Evolutionary conservation across 2,113 vertebrate species (phyloP).

Genomic region (Myotis brandtii): DNA sequence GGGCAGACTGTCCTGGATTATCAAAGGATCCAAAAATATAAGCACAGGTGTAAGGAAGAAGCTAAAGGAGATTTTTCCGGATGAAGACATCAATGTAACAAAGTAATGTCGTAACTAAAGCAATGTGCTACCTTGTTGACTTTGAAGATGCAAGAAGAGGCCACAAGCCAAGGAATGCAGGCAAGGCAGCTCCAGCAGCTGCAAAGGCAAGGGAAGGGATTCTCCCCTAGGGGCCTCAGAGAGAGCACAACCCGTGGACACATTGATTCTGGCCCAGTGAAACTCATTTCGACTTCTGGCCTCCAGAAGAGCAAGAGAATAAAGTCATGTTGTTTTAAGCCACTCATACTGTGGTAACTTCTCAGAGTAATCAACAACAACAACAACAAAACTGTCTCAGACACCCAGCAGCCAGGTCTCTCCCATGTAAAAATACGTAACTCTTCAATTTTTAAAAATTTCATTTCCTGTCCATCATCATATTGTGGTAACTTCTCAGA

Average conservation of each 20-base stretch:
- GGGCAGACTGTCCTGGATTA: not conserved
- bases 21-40: not conserved
- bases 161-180: not conserved
- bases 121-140: not conserved
- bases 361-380: not conserved
- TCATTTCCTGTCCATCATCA: not conserved
- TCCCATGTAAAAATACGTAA: not conserved
- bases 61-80: not conserved
- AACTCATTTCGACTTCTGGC: not conserved
- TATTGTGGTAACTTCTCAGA: too few species aligned
- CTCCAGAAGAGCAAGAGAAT: not conserved
- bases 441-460: not conserved
- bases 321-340: not conserved
- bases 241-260: not conserved
- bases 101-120: not conserved
- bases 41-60: not conserved
- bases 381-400: not conserved
- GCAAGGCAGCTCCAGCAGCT: not conserved
- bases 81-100: not conserved
- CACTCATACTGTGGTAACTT: too few species aligned
- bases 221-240: not conserved
- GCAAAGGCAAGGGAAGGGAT: not conserved
- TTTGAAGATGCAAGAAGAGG: not conserved
- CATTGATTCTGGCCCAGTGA: not conserved
- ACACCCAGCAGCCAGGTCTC: not conserved